phyloP scores from a whole-genome alignment of 2,113 vertebrate species.

The Megaptera novaeangliae region DNA sequence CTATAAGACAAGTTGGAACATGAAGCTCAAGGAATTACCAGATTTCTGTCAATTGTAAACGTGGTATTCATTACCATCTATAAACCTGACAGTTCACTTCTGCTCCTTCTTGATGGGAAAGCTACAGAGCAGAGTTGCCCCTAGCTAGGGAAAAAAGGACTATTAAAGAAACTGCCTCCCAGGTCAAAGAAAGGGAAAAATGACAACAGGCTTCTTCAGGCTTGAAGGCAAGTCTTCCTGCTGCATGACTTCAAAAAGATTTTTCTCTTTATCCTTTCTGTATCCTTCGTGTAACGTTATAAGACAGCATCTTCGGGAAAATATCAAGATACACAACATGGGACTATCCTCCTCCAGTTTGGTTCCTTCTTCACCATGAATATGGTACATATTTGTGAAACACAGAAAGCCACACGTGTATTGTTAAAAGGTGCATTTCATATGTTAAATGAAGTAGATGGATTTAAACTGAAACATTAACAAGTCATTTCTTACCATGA shows the following conservation, averaged over 20 bases:
- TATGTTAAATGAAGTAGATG: constrained; percentile 2
- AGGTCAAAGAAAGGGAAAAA: constrained; percentile 53
- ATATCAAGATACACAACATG: constrained; percentile 34
- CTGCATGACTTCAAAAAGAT: background rate
- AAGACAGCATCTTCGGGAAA: constrained; percentile 60
- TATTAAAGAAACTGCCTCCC: constrained; percentile 19
- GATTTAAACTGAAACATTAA: constrained; percentile 42
- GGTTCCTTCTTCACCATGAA: constrained; percentile 35
- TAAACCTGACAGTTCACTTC: constrained; percentile 27
- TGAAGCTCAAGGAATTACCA: constrained; percentile 37
- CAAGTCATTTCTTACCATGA: background rate
- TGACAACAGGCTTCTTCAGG: constrained; percentile 40
- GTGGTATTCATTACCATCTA: constrained; percentile 5
- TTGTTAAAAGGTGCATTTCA: constrained; percentile 41
- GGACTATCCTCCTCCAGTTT: constrained; percentile 7
- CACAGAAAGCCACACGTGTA: constrained; percentile 45
- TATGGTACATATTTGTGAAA: constrained; percentile 48
- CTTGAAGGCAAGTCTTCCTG: constrained; percentile 51
- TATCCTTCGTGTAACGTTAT: background rate
- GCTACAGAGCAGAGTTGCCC: background rate
- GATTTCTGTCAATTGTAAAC: constrained; percentile 31
- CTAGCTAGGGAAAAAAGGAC: background rate
- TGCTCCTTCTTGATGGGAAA: constrained; percentile 17
- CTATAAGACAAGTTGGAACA: background rate
- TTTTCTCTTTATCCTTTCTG: constrained; percentile 43